These are phyloP conservation scores for Danio jaintianensis DNA, from an alignment of 2,797 vertebrate species.

Conservation along the genomic window DNA sequence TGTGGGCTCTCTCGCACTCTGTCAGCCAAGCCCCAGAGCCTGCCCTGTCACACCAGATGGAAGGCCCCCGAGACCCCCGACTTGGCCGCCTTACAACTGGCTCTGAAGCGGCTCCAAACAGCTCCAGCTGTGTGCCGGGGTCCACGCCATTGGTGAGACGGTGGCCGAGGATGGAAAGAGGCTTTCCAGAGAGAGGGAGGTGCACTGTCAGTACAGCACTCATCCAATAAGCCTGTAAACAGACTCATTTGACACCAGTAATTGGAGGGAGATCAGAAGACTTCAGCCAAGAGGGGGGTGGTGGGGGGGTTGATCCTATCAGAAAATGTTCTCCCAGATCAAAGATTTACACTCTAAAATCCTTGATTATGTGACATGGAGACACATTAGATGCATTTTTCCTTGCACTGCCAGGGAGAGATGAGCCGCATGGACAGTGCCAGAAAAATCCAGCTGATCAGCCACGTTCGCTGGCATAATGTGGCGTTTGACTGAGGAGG, in stretches of 20 bases:
- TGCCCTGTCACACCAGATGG: constrained; percentile 68
- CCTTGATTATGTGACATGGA: constrained; percentile 85
- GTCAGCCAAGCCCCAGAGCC: constrained; percentile 56
- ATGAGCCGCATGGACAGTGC: constrained; percentile 71
- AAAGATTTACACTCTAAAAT: constrained; percentile 84
- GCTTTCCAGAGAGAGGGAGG: constrained; percentile 70
- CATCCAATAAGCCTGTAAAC: constrained; percentile 88
- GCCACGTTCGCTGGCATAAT: constrained; percentile 67
- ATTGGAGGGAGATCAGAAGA: constrained; percentile 85
- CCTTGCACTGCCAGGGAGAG: constrained; percentile 69
- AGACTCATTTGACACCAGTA: constrained; percentile 87
- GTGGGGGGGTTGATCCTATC: constrained; percentile 77
- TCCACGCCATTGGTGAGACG: constrained; percentile 43
- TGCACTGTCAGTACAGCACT: constrained; percentile 78
- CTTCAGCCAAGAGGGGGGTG: constrained; percentile 68
- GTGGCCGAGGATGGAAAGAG: constrained; percentile 66
- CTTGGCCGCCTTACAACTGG: constrained; percentile 73
- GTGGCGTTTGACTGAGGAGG: constrained; percentile 54
- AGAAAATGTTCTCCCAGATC: constrained; percentile 83
- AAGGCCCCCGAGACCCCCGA: constrained; percentile 70
- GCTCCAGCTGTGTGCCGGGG: constrained; percentile 74
- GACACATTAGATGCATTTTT: constrained; percentile 80
- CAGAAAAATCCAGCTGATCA: constrained; percentile 69
- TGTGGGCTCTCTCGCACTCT: constrained; percentile 43
- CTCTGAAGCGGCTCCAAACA: constrained; percentile 75